A percentile compares a stretch with the other conserved stretches of the same genome.
These are phyloP conservation scores for Brachyrhaphis roseni DNA, from an alignment of 2,797 vertebrate genomes.

Conservation along the genomic window DNA sequence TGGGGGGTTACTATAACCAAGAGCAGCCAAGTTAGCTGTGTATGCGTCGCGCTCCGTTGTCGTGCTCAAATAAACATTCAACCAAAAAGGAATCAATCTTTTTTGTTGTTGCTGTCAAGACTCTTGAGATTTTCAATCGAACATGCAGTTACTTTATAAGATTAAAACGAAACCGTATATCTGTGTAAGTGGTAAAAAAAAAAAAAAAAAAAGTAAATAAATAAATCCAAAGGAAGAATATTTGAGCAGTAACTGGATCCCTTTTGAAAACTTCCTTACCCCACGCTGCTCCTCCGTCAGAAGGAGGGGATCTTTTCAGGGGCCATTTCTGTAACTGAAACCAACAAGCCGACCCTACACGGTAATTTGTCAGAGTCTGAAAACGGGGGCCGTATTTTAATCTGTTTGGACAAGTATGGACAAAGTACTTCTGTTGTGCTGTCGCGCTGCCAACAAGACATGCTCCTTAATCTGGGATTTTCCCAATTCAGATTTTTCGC, in stretches of 20 bases:
- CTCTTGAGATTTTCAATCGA: not conserved
- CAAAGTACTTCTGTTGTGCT: not conserved
- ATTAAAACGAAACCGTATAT: not conserved
- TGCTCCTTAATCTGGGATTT: not conserved
- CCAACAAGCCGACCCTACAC: not conserved
- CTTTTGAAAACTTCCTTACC: not conserved
- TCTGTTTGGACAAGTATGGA: conserved; percentile 1
- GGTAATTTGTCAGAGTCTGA: conserved; percentile 9
- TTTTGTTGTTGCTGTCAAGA: not conserved
- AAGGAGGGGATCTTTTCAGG: not conserved
- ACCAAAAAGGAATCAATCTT: not conserved
- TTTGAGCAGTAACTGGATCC: not conserved
- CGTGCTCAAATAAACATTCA: not conserved
- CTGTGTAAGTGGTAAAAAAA: not conserved
- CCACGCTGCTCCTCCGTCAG: not conserved
- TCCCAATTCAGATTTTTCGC: not conserved
- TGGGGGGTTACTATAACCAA: conserved; percentile 48
- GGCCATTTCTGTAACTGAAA: conserved; percentile 5
- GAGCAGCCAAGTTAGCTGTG: conserved; percentile 3
- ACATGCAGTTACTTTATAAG: not conserved
- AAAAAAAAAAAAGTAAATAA: not conserved
- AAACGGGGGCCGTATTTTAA: not conserved
- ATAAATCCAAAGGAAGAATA: not conserved
- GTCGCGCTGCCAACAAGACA: not conserved
- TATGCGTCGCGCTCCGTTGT: conserved; percentile 3